phyloP scores from a whole-genome alignment of 2,113 vertebrate genomes.

The Phyllostomus discolor region DNA sequence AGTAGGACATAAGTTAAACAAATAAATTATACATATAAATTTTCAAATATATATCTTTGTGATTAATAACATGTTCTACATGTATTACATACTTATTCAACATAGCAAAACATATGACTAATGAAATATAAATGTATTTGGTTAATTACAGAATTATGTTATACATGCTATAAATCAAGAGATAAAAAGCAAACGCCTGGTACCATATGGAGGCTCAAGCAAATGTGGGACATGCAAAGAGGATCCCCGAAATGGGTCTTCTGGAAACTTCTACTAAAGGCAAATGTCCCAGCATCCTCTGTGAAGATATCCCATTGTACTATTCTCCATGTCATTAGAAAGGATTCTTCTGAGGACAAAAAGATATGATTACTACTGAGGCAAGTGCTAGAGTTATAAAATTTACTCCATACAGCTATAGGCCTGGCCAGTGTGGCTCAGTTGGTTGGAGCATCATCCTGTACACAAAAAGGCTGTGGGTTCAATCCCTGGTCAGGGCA shows the following conservation, averaged over 20 bases:
- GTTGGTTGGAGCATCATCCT: no score
- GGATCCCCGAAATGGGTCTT: accelerated
- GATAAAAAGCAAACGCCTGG: neutral
- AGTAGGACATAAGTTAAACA: neutral
- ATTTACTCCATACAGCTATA: neutral
- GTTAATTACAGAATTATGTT: neutral
- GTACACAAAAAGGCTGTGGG: no score
- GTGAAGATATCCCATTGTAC: neutral
- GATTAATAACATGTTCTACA: neutral
- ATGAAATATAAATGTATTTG: neutral
- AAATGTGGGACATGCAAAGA: neutral
- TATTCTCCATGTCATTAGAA: neutral
- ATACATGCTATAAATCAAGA: neutral
- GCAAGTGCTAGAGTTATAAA: neutral
- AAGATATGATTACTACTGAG: neutral
- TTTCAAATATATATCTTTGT: neutral
- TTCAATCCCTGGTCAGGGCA: no score
- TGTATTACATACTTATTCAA: neutral
- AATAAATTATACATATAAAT: neutral
- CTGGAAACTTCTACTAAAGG: neutral
- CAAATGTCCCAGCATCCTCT: neutral
- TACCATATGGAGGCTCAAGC: neutral
- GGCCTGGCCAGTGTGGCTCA: no score
- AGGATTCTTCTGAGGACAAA: neutral
- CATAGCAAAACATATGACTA: neutral